Percentiles rank a stretch among this genome's conserved stretches.
Conservation (phyloP, 2,797 vertebrate genomes). For the Myotis daubentonii region DNA sequence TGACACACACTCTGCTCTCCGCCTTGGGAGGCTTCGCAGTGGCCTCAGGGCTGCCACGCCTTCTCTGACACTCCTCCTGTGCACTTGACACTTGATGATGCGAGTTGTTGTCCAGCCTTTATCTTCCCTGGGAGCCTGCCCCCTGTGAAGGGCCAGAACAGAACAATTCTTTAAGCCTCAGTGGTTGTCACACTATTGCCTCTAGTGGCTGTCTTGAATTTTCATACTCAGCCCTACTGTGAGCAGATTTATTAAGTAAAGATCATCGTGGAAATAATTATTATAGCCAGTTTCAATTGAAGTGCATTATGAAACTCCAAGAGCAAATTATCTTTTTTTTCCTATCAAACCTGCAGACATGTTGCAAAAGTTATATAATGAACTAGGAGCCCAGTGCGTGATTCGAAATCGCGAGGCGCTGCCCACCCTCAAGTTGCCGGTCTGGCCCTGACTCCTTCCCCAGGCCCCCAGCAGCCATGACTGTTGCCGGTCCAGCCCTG, state of each 20-base stretch:
- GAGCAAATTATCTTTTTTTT: background rate
- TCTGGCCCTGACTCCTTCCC: too few relatives aligned
- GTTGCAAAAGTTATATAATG: background rate
- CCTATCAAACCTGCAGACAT: background rate
- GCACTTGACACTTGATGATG: background rate
- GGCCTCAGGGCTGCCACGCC: background rate
- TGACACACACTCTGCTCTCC: background rate
- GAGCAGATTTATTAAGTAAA: background rate
- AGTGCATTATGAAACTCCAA: background rate
- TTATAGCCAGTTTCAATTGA: background rate
- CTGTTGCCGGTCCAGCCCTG: too few relatives aligned
- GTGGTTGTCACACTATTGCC: background rate
- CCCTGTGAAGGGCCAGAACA: background rate
- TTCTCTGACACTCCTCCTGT: background rate
- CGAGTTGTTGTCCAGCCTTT: background rate
- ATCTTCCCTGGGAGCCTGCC: background rate
- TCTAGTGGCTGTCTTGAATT: background rate
- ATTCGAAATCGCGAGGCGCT: accelerated
- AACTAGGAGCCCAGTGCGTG: too few relatives aligned
- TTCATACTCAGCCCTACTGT: background rate
- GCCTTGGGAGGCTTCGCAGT: background rate
- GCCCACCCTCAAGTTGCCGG: too few relatives aligned
- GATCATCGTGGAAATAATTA: background rate
- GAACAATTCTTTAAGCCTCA: background rate
- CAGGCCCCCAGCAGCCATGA: too few relatives aligned